These are phyloP conservation scores for Vollenhovia emeryi DNA, from an alignment of 1,140 invertebrate species.

Conservation along the genomic window DNA sequence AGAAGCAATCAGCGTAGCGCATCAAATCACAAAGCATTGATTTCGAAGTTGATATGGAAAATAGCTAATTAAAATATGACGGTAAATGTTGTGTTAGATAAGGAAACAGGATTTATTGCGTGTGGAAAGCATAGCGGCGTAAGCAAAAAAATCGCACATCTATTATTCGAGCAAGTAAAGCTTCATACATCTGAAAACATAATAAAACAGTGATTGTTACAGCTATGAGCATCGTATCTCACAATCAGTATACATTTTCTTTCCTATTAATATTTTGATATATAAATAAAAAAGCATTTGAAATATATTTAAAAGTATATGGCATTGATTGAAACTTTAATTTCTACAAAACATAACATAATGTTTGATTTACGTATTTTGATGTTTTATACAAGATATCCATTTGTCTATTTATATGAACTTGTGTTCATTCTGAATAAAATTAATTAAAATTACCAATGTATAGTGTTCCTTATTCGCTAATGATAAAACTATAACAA, in stretches of 20 bases:
- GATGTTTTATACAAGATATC: background rate
- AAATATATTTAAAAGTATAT: constrained; percentile 3
- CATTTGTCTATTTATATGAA: background rate
- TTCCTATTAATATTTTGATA: background rate
- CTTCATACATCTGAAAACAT: constrained; percentile 85
- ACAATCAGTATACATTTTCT: constrained; percentile 13
- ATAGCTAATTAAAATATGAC: constrained; percentile 56
- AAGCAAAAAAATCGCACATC: constrained; percentile 80
- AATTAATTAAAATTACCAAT: constrained; percentile 32
- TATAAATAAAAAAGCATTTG: constrained; percentile 19
- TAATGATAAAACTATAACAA: constrained; percentile 23
- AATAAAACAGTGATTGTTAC: constrained; percentile 78
- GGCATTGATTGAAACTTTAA: constrained; percentile 26
- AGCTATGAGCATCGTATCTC: constrained; percentile 44
- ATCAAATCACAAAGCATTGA: constrained; percentile 72
- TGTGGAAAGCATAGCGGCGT: constrained; percentile 84
- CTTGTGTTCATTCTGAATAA: background rate
- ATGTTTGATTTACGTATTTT: background rate
- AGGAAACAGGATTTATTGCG: constrained; percentile 68
- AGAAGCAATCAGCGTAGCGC: constrained; percentile 74
- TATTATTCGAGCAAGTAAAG: constrained; percentile 81
- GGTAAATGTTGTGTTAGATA: constrained; percentile 51
- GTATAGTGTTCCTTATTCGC: constrained; percentile 16
- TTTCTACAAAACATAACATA: background rate
- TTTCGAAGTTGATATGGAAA: constrained; percentile 65